Evolutionary conservation across 2,797 vertebrate genomes (phyloP), one percentile per base, ranked within the genome.

Genomic region (Cynodonichthys magdalenae): DNA sequence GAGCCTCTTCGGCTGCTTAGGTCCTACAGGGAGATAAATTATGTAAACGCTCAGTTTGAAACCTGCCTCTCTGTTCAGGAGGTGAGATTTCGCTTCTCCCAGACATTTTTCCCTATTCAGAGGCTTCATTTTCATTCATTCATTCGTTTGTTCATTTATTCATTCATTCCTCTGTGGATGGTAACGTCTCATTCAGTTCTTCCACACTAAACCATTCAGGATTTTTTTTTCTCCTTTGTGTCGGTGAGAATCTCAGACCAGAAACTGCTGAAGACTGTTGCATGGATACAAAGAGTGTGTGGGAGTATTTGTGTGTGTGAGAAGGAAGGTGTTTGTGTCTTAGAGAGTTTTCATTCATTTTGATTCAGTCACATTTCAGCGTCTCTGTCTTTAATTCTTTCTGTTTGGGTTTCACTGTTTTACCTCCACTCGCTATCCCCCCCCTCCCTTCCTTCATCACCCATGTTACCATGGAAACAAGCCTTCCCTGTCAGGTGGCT

Each of bases 381-480:
- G 56, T 47, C 53, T 68, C 44, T 61, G 27, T 59, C 39, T 68
- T 47, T 71, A 39, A 44, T 41, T 27, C 34, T 65, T 63, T 53
- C 52, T 61, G 28, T 61, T 53, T 58, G 60, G 65, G n/a, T 71
- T 9, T 50, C 27, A 67, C 58, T 41, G 1, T 19, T 72, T 61
- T 14, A 41, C 29, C 44, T 31, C 39, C 46, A 66, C 39, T 50
- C 34, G n/a, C n/a, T 24, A 24, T 3, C 24, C 24, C 24, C 24
- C 24, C 24, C 24, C 5, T 53, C 42, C 44, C 20, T 36, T 29
- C 28, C 29, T 27, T 45, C 70, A 67, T 61, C 58, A 14, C 59
- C 69, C 46, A 53, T 51, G 89, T 92, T 91, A 71, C 89, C 50
- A 92, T 90, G 84, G 92, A 87, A 91, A 91, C 89, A 85, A 66